Evolutionary conservation across 2,113 vertebrate genomes (phyloP), one percentile per base, ranked within the genome.

Genomic region (Prionailurus viverrinus): DNA sequence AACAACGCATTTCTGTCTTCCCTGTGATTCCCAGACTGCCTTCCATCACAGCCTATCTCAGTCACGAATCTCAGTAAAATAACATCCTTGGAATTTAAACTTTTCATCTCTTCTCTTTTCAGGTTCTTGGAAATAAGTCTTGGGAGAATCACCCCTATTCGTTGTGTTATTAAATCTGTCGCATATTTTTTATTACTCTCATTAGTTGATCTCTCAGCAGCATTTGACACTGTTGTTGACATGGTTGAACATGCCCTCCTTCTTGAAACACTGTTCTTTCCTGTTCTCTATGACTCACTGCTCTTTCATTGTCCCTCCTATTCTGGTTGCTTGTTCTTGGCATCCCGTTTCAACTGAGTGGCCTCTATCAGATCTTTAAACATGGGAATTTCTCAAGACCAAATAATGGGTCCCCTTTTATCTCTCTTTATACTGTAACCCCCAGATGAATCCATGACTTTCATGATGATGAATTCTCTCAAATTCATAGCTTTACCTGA

Each of bases 1-100:
- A 61, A 83, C 19, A 81, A 36, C 19, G 11, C 31, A 69, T 78
- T 48, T 71, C n/a, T 19, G 21, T 68, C 63, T 87, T 78, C 41
- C 18, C 25, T 82, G 61, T 53, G 87, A 51, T 66, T 95, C 45
- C 68, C 36, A 27, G 0, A 1, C 21, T 61, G 4, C 15, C 13
- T n/a, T 45, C 53, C 45, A 55, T 68, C 21, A 74, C 12, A 84
- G 58, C 36, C 85, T 39, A 79, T 61, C 48, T 85, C 65, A 66
- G 33, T 66, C 21, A 31, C 18, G 39, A 53, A 53, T 58, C 68
- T 92, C 74, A 86, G 65, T 73, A 41, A 65, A 83, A 51, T 78
- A 36, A 86, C 92, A 81, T 55, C 41, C n/a, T 78, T 89, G 13
- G 29, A 51, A 23, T 91, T 95, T 65, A 41, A n/a, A 92, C 71